Conservation (phyloP, 2,113 vertebrate species). For the Sula dactylatra region DNA sequence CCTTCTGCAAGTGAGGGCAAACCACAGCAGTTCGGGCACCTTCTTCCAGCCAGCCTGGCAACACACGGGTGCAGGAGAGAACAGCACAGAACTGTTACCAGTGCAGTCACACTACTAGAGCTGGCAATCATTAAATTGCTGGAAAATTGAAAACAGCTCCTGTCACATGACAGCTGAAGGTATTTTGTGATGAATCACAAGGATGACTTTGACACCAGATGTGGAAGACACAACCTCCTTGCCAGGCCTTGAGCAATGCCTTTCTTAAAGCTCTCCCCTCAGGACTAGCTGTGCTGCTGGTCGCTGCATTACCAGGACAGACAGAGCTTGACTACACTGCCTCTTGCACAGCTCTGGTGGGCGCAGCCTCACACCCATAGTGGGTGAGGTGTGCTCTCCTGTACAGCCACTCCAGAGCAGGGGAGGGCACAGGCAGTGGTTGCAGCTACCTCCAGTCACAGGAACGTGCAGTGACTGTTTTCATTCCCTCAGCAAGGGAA, state of each 20-base stretch:
- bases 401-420: too few species aligned
- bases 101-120: rapidly evolving
- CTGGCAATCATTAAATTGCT: background rate
- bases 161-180: rapidly evolving
- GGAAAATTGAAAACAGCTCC: background rate
- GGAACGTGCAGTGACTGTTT: background rate
- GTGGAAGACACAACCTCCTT: background rate
- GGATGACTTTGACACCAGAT: rapidly evolving
- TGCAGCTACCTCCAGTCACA: rapidly evolving
- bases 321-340: rapidly evolving
- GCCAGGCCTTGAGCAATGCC: background rate
- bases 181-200: background rate
- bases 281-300: background rate
- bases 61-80: rapidly evolving
- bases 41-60: too few species aligned
- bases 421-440: background rate
- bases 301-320: background rate
- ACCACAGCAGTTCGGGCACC: background rate
- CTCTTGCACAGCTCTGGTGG: too few species aligned
- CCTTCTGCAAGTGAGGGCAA: too few species aligned
- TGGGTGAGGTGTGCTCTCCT: background rate
- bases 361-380: rapidly evolving
- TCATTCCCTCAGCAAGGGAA: rapidly evolving
- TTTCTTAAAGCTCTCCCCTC: background rate
- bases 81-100: background rate